These are phyloP conservation scores for Seriola quinqueradiata DNA, from an alignment of 2,113 vertebrate species.

Conservation along the genomic window DNA sequence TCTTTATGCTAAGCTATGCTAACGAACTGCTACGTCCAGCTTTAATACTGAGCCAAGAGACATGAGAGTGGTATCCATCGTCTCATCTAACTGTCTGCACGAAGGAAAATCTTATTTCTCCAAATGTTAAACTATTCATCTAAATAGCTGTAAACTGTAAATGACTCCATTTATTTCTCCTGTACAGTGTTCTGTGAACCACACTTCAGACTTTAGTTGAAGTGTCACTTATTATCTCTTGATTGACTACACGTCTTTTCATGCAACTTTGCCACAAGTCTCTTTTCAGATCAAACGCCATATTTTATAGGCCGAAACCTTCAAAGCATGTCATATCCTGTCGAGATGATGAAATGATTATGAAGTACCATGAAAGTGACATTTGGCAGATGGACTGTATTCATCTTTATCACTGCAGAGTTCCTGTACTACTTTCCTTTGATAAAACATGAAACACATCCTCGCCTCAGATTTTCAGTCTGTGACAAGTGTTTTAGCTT, in stretches of 20 bases:
- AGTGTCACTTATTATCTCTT: constrained; percentile 45
- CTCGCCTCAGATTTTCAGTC: constrained; percentile 57
- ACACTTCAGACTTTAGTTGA: constrained; percentile 5
- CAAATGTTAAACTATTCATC: background rate
- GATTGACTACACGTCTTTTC: constrained; percentile 46
- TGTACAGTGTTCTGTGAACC: background rate
- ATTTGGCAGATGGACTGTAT: constrained; percentile 74
- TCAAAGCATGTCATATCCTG: constrained; percentile 71
- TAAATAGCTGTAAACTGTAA: constrained; percentile 22
- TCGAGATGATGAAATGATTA: constrained; percentile 79
- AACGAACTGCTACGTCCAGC: background rate
- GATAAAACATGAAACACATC: constrained; percentile 78
- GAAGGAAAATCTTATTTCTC: background rate
- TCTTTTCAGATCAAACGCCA: constrained; percentile 65
- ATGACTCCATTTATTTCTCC: constrained; percentile 25
- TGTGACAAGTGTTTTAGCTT: constrained; percentile 65
- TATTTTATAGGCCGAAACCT: constrained; percentile 63
- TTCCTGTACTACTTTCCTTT: constrained; percentile 73
- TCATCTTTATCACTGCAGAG: constrained; percentile 68
- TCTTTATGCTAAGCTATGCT: background rate
- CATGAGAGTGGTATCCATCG: background rate
- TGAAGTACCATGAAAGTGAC: constrained; percentile 76
- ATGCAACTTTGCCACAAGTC: constrained; percentile 54
- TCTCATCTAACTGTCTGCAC: background rate
- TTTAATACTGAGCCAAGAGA: background rate